Evolutionary conservation across 2,888 invertebrate species (phyloP).

Genomic region (Scelioninae gen. 1): DNA sequence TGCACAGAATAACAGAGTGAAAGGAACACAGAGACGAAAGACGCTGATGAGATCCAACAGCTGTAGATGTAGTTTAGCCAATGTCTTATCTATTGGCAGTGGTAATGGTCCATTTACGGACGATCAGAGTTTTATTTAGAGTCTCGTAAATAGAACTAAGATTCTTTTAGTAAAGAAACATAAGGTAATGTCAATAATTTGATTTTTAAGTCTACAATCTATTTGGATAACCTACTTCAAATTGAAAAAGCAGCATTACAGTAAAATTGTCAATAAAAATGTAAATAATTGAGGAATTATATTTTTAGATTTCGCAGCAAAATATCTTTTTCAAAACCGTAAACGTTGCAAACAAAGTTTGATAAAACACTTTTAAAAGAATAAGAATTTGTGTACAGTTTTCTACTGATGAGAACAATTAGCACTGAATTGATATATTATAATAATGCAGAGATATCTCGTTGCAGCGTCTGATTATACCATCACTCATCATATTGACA

Average conservation of each 20-base stretch:
- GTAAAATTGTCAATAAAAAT: background rate
- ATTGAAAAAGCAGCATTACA: background rate
- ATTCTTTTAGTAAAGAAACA: background rate
- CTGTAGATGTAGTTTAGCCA: constrained; percentile 7
- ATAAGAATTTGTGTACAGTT: no score
- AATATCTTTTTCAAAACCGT: no score
- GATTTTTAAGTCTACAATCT: background rate
- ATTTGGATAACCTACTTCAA: constrained; percentile 28
- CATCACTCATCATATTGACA: constrained; percentile 76
- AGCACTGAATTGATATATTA: no score
- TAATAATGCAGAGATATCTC: no score
- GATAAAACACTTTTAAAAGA: no score
- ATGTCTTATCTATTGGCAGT: constrained; percentile 50
- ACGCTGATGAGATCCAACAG: constrained; percentile 37
- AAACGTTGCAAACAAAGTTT: no score
- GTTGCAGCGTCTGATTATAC: constrained; percentile 21
- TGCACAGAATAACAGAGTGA: constrained; percentile 37
- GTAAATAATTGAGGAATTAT: no score
- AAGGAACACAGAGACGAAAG: constrained; percentile 15
- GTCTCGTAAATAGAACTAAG: background rate
- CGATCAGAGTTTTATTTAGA: constrained; percentile 35
- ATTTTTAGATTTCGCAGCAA: no score
- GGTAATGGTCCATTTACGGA: constrained; percentile 54
- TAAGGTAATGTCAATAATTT: background rate
- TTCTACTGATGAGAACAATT: no score